These are phyloP conservation scores for Drosophila ercepeae DNA, from an alignment of 1,140 invertebrate genomes.

Conservation along the genomic window DNA sequence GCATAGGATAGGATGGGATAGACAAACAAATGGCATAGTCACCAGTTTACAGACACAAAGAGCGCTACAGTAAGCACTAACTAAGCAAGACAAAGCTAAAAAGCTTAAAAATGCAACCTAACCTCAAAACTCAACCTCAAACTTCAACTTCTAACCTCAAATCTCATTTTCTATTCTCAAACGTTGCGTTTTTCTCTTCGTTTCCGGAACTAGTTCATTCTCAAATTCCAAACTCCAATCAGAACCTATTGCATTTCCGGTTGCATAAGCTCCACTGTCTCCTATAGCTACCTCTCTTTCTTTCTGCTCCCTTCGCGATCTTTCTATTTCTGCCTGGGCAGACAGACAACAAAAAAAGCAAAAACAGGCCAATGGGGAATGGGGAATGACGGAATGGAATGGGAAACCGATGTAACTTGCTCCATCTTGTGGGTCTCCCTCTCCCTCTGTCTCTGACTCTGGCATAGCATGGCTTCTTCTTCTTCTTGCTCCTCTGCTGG, in stretches of 20 bases:
- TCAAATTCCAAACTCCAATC: too few species aligned
- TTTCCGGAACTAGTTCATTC: neutral
- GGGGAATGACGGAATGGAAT: neutral
- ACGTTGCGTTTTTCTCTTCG: too few species aligned
- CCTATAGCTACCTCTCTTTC: neutral
- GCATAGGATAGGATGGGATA: conserved; percentile 13
- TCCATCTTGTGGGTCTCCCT: neutral
- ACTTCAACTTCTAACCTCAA: too few species aligned
- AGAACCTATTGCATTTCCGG: neutral
- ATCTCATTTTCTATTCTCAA: too few species aligned
- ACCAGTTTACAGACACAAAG: conserved; percentile 17
- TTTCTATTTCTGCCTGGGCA: conserved; percentile 40
- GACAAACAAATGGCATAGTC: conserved; percentile 45
- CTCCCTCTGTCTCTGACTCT: too few species aligned
- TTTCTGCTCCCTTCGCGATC: conserved; percentile 28
- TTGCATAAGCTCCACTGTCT: neutral
- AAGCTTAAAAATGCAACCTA: neutral
- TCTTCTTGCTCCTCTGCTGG: conserved; percentile 30
- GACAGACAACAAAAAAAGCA: neutral
- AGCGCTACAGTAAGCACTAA: conserved; percentile 6
- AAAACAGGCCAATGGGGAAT: too few species aligned
- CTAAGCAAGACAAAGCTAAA: neutral
- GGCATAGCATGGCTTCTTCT: conserved; percentile 1
- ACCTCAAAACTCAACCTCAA: neutral
- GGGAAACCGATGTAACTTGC: neutral